Evolutionary conservation across 2,113 vertebrate genomes (phyloP).

Genomic region (Hippocampus abdominalis): DNA sequence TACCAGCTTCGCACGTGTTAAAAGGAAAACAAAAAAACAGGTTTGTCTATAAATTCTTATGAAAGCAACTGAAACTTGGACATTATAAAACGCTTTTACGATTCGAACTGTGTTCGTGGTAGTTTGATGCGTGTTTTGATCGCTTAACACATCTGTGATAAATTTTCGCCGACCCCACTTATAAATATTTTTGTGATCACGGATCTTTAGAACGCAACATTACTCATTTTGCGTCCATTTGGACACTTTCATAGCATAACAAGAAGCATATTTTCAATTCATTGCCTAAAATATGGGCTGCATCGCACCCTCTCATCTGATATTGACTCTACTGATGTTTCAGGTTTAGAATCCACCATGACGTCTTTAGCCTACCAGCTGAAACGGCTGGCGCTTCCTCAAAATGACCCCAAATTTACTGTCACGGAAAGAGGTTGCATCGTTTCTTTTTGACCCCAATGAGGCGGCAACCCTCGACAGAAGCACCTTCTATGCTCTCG

Average conservation of each 20-base stretch:
- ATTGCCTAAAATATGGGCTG: too few relatives aligned
- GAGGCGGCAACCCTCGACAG: slow-evolving; percentile 86
- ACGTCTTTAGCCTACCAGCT: slow-evolving; percentile 92
- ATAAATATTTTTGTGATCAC: neutral
- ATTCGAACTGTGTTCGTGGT: neutral
- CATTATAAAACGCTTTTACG: neutral
- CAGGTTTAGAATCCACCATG: slow-evolving; percentile 67
- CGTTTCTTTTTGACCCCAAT: slow-evolving; percentile 85
- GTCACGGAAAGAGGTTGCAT: slow-evolving; percentile 72
- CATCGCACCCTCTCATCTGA: neutral
- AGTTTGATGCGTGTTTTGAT: neutral
- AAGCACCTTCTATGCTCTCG: slow-evolving; percentile 87
- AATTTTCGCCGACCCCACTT: neutral
- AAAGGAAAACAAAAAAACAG: neutral
- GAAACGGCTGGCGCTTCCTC: slow-evolving; percentile 86
- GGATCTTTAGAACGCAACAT: neutral
- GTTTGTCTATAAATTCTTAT: slow-evolving; percentile 1
- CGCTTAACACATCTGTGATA: neutral
- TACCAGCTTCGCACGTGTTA: slow-evolving; percentile 14
- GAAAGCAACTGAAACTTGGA: rapidly evolving
- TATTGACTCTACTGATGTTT: neutral
- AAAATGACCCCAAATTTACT: slow-evolving; percentile 82
- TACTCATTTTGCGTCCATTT: too few relatives aligned
- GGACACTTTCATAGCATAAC: neutral
- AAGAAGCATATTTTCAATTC: neutral